A percentile compares a stretch with the other conserved stretches of the same genome.
Evolutionary conservation across 2,888 invertebrate genomes (phyloP).

Genomic region (Ganaspis brasiliensis): DNA sequence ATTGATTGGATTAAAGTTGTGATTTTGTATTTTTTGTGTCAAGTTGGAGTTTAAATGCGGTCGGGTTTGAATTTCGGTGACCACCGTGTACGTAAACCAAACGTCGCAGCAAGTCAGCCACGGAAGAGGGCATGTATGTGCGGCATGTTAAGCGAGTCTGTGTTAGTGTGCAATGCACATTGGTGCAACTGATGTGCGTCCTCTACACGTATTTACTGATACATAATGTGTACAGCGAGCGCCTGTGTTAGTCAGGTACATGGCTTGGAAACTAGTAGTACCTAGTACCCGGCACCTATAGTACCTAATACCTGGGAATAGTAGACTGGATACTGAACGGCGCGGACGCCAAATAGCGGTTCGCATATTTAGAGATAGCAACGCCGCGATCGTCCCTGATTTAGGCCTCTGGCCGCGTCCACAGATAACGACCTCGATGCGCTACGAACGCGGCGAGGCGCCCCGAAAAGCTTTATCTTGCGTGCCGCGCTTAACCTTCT

Average conservation of each 20-base stretch:
- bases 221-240: constrained; percentile 33
- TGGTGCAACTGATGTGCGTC: constrained; percentile 44
- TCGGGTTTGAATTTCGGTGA: constrained; percentile 34
- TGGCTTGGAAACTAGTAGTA: constrained; percentile 69
- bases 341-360: constrained; percentile 77
- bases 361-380: constrained; percentile 78
- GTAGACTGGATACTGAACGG: constrained; percentile 71
- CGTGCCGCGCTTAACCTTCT: constrained; percentile 64
- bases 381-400: constrained; percentile 74
- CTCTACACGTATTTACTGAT: constrained; percentile 40
- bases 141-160: constrained; percentile 27
- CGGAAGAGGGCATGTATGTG: constrained; percentile 24
- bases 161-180: constrained; percentile 34
- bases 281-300: constrained; percentile 75
- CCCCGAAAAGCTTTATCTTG: constrained; percentile 75
- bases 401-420: constrained; percentile 74
- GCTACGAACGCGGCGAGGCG: constrained; percentile 67
- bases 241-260: constrained; percentile 60
- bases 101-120: constrained; percentile 41
- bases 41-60: constrained; percentile 4
- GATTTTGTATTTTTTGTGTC: background rate
- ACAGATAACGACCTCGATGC: constrained; percentile 76
- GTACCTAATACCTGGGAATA: constrained; percentile 71
- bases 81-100: constrained; percentile 32
- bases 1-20: background rate